Conservation (phyloP, 1,140 invertebrate genomes). For the Cydia amplana region DNA sequence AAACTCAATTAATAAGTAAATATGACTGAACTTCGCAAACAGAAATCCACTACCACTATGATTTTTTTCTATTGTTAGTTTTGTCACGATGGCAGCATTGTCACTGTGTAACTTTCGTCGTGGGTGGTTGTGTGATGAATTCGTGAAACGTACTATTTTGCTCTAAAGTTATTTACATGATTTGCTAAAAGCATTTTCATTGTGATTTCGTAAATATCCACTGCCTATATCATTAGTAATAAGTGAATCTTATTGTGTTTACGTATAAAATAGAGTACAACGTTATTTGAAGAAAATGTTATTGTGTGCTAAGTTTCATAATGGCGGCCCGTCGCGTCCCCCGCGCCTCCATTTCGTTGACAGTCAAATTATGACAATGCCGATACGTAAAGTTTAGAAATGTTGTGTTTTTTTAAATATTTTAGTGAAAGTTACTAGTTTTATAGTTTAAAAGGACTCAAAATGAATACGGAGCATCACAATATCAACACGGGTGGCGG, state of each 20-base stretch:
- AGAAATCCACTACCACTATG: neutral
- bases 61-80: constrained; percentile 34
- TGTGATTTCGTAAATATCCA: neutral
- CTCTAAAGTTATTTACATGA: constrained; percentile 1
- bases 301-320: constrained; percentile 80
- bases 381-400: constrained; percentile 74
- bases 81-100: constrained; percentile 57
- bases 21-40: neutral
- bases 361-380: constrained; percentile 81
- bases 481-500: constrained; percentile 79
- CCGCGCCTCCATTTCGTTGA: constrained; percentile 81
- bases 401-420: constrained; percentile 72
- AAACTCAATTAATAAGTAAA: neutral
- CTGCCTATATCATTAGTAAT: constrained; percentile 1
- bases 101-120: constrained; percentile 67
- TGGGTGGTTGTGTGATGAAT: constrained; percentile 51
- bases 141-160: constrained; percentile 22
- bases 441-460: constrained; percentile 54
- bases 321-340: constrained; percentile 84
- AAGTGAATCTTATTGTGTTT: neutral
- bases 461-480: constrained; percentile 80
- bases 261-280: constrained; percentile 20
- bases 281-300: constrained; percentile 65
- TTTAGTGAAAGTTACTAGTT: constrained; percentile 51
- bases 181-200: neutral